A percentile compares a stretch with the other conserved stretches of the same genome.
phyloP scores from a whole-genome alignment of 2,797 vertebrate species.

The Gymnothorax javanicus region DNA sequence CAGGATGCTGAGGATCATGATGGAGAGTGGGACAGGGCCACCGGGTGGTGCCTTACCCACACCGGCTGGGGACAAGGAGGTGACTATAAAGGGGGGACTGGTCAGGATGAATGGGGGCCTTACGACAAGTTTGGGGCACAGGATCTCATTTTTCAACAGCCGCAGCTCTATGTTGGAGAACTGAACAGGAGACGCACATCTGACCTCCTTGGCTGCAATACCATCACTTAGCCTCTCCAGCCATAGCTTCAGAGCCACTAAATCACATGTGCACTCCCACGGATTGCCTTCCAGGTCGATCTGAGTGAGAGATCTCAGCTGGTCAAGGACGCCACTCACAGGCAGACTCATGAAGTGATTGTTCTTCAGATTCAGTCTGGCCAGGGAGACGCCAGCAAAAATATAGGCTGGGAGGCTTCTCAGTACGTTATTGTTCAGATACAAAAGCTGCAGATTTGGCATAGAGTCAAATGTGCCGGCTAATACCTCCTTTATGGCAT shows the following conservation, averaged over 20 bases:
- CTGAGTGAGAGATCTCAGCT: conserved; percentile 89
- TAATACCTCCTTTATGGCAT: conserved; percentile 94
- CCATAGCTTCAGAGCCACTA: conserved; percentile 96
- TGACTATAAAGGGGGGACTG: conserved; percentile 76
- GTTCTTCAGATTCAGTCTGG: conserved; percentile 93
- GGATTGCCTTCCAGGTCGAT: conserved; percentile 98
- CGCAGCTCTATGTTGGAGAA: conserved; percentile 94
- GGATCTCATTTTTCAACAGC: conserved; percentile 92
- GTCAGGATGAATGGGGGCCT: conserved; percentile 84
- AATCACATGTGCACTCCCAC: conserved; percentile 97
- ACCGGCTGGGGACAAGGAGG: conserved; percentile 82
- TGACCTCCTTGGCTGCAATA: conserved; percentile 91
- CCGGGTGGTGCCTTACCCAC: conserved; percentile 90
- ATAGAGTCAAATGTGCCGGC: conserved; percentile 94
- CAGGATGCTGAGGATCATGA: conserved; percentile 97
- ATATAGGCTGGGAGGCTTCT: conserved; percentile 91
- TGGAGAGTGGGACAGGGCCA: conserved; percentile 94
- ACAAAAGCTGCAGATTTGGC: conserved; percentile 95
- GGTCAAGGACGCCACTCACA: conserved; percentile 95
- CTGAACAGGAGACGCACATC: conserved; percentile 91
- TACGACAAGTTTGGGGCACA: conserved; percentile 90
- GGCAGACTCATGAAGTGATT: conserved; percentile 99
- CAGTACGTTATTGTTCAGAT: conserved; percentile 95
- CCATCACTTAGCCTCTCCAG: conserved; percentile 91
- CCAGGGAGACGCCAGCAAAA: conserved; percentile 89